Percentiles rank a stretch among this genome's conserved stretches.
Evolutionary conservation across 2,888 invertebrate species (phyloP).

Genomic region (Volucella bombylans): DNA sequence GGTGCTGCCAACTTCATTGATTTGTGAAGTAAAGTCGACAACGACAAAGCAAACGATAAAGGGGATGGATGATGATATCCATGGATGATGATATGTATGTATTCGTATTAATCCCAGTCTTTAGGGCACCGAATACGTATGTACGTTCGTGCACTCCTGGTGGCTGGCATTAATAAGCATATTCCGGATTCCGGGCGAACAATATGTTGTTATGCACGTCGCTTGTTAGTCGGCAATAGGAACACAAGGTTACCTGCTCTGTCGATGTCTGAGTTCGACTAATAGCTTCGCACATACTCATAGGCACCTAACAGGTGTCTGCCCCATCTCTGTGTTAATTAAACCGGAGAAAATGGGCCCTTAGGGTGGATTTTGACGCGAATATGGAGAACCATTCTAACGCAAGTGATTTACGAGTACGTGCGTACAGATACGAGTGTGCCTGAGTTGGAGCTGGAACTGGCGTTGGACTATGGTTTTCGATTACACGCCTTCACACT

Average conservation of each 20-base stretch:
- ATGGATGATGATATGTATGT: neutral
- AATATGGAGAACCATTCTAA: neutral
- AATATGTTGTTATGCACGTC: conserved; percentile 55
- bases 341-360: conserved; percentile 67
- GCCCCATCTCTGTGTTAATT: conserved; percentile 68
- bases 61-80: no score
- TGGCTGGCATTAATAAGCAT: conserved; percentile 57
- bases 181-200: conserved; percentile 57
- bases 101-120: conserved; percentile 26
- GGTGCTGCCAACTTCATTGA: conserved; percentile 61
- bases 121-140: conserved; percentile 5
- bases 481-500: conserved; percentile 64
- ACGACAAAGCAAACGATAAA: conserved; percentile 19
- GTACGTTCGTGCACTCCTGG: conserved; percentile 28
- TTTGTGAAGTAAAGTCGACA: conserved; percentile 52
- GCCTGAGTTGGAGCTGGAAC: conserved; percentile 15
- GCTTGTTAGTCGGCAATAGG: conserved; percentile 12
- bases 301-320: conserved; percentile 69
- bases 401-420: conserved; percentile 61
- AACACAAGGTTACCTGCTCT: conserved; percentile 59
- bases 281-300: conserved; percentile 62
- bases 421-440: conserved; percentile 30
- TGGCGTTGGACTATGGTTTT: conserved; percentile 53
- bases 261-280: conserved; percentile 49
- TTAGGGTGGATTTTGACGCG: conserved; percentile 47